Base-by-base conservation (phyloP, 2,113 vertebrate species). In the Salvator merianae region DNA sequence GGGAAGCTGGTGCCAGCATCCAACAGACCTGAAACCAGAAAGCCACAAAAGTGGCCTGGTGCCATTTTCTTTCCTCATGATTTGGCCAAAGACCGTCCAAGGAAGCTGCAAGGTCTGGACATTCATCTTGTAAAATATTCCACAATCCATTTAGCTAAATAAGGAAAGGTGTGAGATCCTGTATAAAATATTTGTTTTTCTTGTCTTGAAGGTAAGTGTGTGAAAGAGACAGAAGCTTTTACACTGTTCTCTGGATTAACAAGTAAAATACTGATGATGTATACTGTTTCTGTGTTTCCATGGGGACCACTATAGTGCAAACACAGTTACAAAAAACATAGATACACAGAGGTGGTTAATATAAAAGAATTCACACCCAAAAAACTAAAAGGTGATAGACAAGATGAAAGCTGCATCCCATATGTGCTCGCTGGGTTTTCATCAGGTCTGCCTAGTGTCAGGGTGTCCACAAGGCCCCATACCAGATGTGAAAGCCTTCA, bases 41-140 rank as follows among this genome's bases (percentile, higher is more conserved):
- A 3, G 71, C 22, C 5, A 59, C 24, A 78, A 78, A 85, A 13
- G 72, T 77, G n/a, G 63, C 3, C 28, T 30, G 4, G 0, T 16
- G 22, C 22, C 79, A 14, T 7, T 62, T 79, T 10, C 2, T 63
- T 34, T 9, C 38, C 16, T 63, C 0, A 12, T 63, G 43, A 18
- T 36, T 79, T 20, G 71, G 18, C 80, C 40, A 84, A 84, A 80
- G 81, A 36, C 63, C 43, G 30, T 22, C 14, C n/a, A 50, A 6
- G n/a, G 32, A 77, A 66, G 26, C 47, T 86, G 36, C 30, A 32
- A 77, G 30, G 55, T 63, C 50, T 70, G 72, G 34, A 22, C 16
- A 65, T 65, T 16, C 40, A 28, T 71, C 9, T 26, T 65, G 38
- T 82, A 82, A 86, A 82, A 86, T 59, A 71, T 47, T 71, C 40